Conservation (phyloP, 2,113 vertebrate species). For the Charadrius vociferus region DNA sequence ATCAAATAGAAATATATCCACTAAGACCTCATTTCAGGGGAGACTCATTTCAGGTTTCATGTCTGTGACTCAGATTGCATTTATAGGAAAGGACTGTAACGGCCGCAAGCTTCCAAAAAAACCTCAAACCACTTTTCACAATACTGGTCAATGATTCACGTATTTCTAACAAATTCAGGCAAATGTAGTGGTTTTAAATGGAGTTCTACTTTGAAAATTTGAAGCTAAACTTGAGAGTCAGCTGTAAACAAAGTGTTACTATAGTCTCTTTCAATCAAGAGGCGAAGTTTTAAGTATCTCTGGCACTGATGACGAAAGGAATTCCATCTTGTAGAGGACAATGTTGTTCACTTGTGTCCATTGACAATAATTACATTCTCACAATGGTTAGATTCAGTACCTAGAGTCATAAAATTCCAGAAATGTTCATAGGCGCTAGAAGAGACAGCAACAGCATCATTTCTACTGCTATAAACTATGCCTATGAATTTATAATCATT, state of each 20-base stretch:
- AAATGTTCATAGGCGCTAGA: not conserved
- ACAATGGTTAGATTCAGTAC: not conserved
- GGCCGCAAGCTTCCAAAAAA: not conserved
- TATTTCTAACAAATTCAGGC: not conserved
- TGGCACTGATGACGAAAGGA: not conserved
- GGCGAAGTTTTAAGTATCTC: not conserved
- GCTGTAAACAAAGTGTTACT: not conserved
- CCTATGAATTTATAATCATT: not conserved
- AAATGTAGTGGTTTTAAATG: not conserved
- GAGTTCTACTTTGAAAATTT: not conserved
- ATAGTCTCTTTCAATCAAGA: not conserved
- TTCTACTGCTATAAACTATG: not conserved
- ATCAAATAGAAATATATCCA: accelerated
- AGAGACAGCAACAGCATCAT: not conserved
- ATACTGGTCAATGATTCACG: not conserved
- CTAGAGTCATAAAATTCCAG: not conserved
- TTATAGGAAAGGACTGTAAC: not conserved
- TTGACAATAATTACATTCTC: not conserved
- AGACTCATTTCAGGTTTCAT: not conserved
- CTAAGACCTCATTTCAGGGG: not conserved
- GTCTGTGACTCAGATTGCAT: not conserved
- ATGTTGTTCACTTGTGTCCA: not conserved
- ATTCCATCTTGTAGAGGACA: not conserved
- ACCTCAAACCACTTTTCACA: not conserved
- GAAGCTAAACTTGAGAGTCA: not conserved